These are phyloP conservation scores for Shinisaurus crocodilurus DNA, from an alignment of 2,113 vertebrate genomes.

Conservation along the genomic window DNA sequence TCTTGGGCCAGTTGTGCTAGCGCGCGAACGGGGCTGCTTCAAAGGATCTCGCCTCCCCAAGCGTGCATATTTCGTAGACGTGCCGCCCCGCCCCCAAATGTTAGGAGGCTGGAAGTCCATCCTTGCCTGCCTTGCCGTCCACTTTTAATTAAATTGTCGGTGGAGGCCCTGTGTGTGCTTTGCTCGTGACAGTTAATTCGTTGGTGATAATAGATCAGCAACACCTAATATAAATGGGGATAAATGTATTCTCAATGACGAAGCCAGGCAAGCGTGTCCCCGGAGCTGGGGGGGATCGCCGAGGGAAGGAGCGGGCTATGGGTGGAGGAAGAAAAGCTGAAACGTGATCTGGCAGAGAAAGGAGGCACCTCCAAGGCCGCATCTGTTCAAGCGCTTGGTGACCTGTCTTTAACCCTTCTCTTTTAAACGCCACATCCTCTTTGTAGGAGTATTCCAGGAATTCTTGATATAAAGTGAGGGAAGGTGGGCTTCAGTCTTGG, in stretches of 20 bases:
- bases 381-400: background rate
- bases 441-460: background rate
- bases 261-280: background rate
- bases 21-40: too few species aligned
- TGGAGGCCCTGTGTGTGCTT: background rate
- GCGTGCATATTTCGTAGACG: background rate
- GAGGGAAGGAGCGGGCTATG: background rate
- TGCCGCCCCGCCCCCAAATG: too few species aligned
- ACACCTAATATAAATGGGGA: background rate
- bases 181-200: background rate
- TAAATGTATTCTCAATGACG: background rate
- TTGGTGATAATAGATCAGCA: background rate
- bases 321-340: background rate
- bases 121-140: background rate
- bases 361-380: too few species aligned
- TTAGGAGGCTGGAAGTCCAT: too few species aligned
- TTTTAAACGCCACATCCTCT: background rate
- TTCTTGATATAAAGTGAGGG: background rate
- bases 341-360: background rate
- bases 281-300: background rate
- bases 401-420: background rate
- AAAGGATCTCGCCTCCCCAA: background rate
- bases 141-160: constrained; percentile 12
- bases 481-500: too few species aligned
- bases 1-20: too few species aligned